Evolutionary conservation across 2,888 invertebrate species (phyloP), one percentile per base, ranked within the genome.

Genomic region (Nesidiocoris tenuis): DNA sequence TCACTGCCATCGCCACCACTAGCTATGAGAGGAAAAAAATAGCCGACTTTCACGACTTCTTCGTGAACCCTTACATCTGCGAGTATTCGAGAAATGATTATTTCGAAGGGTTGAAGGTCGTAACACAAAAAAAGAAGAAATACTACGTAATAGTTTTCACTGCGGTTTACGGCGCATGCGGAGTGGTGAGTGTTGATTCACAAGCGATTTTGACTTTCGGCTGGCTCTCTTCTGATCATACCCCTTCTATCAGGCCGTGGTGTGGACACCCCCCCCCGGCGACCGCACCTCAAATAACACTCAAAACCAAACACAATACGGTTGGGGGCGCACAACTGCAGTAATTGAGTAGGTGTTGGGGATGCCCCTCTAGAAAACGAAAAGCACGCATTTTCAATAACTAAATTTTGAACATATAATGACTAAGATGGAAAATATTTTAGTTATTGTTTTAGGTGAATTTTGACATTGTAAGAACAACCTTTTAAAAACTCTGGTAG

Each of bases 21-120:
- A 39, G 39, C 12, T 1, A 39, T 7, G 19, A 39, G 1, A 17
- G 65, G 1, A 0, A 3, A 1, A 39, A 65, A 65, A 7, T 65
- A 7, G 1, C 25, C 16, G 7, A 1, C 9, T 65, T 65, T 12
- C 3, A 1, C 1, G 12, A 16, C 18, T 18, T 65, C 2, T 65
- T 9, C 39, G 19, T 18, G 2, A 16, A 65, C 12, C 65, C 25
- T 5, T 39, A 17, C 23, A 16, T 65, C 2, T 39, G 65, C 39
- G 65, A 65, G 54, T 65, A 65, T 12, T 12, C 39, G 5, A 65
- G 39, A 39, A 65, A 39, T 7, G 65, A 65, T 2, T 65, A 39
- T 24, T 65, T 65, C 54, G 65, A 65, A 17, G 12, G 1, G 7
- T 16, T 65, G 65, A 17, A 16, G 2, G 19, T 18, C 17, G 1